These are phyloP conservation scores for Pionites leucogaster DNA, from an alignment of 2,113 vertebrate species.

Conservation along the genomic window DNA sequence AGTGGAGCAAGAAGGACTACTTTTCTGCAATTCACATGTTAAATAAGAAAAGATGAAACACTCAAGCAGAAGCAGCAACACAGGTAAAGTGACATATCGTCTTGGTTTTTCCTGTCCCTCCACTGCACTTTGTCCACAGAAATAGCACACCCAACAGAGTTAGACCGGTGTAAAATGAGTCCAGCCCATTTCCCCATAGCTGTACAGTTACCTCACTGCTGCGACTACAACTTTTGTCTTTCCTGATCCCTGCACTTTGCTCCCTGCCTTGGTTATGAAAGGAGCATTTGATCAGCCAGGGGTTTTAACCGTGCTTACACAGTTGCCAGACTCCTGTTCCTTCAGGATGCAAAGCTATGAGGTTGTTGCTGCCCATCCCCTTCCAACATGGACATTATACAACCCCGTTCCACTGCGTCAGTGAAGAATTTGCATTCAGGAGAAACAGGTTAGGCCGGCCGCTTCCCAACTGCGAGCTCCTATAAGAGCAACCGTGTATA, in stretches of 20 bases:
- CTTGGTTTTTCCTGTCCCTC: neutral
- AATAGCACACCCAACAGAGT: neutral
- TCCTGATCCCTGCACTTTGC: neutral
- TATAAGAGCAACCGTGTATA: conserved; percentile 1
- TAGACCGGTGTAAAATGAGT: neutral
- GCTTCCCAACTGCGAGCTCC: neutral
- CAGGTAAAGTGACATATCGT: neutral
- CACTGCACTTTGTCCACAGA: neutral
- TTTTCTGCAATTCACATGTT: neutral
- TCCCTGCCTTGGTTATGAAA: neutral
- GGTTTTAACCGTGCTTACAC: neutral
- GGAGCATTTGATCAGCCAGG: neutral
- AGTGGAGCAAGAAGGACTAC: neutral
- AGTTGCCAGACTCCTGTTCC: neutral
- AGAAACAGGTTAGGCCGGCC: conserved; percentile 23
- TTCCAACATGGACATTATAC: neutral
- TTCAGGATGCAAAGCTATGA: neutral
- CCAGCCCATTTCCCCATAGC: neutral
- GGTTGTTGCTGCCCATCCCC: neutral
- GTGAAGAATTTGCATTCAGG: conserved; percentile 39
- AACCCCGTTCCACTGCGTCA: neutral
- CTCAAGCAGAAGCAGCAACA: neutral
- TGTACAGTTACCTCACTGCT: neutral
- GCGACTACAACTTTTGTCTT: neutral
- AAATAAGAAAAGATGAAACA: neutral